phyloP scores from a whole-genome alignment of 2,888 invertebrate species.

The Chymomyza amoena region DNA sequence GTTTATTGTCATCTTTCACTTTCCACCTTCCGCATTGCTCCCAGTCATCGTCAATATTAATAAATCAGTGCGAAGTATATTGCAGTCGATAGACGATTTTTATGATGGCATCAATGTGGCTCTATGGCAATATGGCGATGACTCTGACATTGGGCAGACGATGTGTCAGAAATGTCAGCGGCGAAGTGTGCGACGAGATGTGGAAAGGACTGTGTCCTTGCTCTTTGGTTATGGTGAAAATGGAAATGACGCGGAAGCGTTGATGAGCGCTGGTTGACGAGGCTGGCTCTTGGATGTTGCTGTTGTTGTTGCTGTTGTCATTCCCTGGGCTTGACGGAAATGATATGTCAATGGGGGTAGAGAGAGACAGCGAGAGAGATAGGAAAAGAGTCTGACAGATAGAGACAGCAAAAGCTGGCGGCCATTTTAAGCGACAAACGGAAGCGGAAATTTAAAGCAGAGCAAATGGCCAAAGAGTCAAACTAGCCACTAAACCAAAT shows the following conservation, averaged over 20 bases:
- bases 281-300: background rate
- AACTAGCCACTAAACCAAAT: constrained; percentile 3
- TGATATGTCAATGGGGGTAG: constrained; percentile 30
- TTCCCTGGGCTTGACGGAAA: constrained; percentile 22
- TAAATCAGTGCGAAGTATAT: constrained; percentile 32
- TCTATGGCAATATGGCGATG: background rate
- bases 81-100: constrained; percentile 35
- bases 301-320: background rate
- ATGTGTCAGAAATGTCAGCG: background rate
- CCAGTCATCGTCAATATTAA: constrained; percentile 32
- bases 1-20: background rate
- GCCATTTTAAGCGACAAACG: constrained; percentile 5
- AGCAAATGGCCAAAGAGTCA: constrained; percentile 12
- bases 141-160: background rate
- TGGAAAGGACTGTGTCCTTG: background rate
- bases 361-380: background rate
- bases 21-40: background rate
- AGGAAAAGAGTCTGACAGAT: background rate
- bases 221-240: background rate
- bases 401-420: background rate
- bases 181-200: background rate
- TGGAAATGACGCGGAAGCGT: constrained; percentile 5
- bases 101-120: constrained; percentile 27
- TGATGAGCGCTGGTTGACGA: constrained; percentile 1
- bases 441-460: constrained; percentile 21